A percentile compares a stretch with the other conserved stretches of the same genome.
Conservation (phyloP, 2,113 vertebrate genomes). For the Bubo bubo region DNA sequence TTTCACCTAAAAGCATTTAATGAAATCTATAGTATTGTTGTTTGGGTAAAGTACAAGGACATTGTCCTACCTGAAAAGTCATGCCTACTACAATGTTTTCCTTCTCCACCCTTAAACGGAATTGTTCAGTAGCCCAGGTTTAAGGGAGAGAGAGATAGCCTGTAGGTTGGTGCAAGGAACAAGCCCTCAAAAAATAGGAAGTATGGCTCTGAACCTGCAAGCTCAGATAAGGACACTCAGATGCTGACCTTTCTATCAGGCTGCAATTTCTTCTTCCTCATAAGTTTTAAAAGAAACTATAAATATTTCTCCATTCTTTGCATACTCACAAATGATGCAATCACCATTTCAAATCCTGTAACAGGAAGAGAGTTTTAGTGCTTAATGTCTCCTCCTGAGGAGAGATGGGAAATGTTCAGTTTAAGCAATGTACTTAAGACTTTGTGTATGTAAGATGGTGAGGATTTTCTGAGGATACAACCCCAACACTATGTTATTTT, state of each 20-base stretch:
- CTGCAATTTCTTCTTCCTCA: background rate
- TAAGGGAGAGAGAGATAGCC: background rate
- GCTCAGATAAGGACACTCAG: background rate
- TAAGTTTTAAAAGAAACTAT: background rate
- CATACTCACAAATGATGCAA: background rate
- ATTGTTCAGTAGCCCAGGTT: background rate
- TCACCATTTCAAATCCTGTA: background rate
- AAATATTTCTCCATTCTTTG: background rate
- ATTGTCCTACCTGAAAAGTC: background rate
- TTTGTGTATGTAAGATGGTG: background rate
- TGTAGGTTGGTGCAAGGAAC: background rate
- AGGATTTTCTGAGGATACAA: background rate
- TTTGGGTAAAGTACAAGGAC: background rate
- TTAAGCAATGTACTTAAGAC: rapidly evolving
- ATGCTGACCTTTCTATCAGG: background rate
- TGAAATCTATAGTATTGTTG: background rate
- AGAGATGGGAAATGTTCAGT: background rate
- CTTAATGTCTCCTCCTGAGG: background rate
- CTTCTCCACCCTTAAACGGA: background rate
- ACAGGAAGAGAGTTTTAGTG: background rate
- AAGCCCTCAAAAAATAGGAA: background rate
- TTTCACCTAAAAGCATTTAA: background rate
- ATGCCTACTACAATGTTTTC: background rate
- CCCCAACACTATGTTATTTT: rapidly evolving
- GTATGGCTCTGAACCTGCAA: background rate